Base-by-base conservation (phyloP, 2,113 vertebrate species). In the Tetraodon nigroviridis region DNA sequence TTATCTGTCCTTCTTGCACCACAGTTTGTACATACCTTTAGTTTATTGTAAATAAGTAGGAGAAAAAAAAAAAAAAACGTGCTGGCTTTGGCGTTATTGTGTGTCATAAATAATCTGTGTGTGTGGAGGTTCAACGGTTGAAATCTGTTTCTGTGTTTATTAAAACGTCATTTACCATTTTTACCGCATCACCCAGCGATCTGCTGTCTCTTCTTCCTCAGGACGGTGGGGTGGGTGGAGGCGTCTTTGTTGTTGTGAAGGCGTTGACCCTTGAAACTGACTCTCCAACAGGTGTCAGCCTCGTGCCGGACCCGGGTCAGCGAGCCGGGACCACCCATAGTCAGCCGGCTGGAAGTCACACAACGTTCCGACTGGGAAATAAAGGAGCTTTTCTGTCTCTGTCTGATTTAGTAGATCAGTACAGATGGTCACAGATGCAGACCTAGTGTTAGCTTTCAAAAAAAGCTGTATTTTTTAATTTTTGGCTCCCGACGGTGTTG, bases 101-200 rank as follows among this genome's bases (percentile, higher is more conserved):
- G 91, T 90, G 88, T 83, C 89, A 87, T 88, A 83, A 76, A 85
- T 88, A 87, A 89, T 90, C 85, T 90, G 82, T 91, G 91, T 91
- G 91, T 93, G 86, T 87, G 89, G 87, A 87, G 65, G 86, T 90
- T 90, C 74, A 85, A 84, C 86, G 79, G 89, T 90, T 89, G 7
- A 74, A 82, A 89, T 79, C 86, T 90, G 92, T 92, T 91, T 93
- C 89, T 90, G 89, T 94, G 92, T 93, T 92, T 92, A 92, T 92
- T 92, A 91, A 88, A 90, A 84, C 80, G 78, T 84, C 77, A 80
- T 88, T 79, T 69, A 76, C 44, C 81, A 83, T 89, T 88, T 90
- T 84, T 90, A 87, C 83, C 12, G 32, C 32, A 37, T 37, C 81
- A 89, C 89, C 41, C 67, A 72, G 67, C 71, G 76, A 81, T 89